Conservation (phyloP, 2,888 invertebrate genomes). For the Belgica antarctica region DNA sequence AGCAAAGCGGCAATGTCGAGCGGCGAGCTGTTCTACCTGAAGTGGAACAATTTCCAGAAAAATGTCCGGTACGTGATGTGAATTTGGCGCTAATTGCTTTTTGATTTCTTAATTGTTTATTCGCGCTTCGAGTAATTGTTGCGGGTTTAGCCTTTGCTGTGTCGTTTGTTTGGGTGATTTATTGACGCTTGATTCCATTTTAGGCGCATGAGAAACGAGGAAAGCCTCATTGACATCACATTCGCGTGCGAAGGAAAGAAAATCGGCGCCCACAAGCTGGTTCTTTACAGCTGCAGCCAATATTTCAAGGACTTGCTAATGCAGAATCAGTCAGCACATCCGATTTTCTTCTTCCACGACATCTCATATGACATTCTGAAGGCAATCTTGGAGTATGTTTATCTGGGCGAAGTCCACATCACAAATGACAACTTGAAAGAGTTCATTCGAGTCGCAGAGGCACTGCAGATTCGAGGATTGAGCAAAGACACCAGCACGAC, state of each 20-base stretch:
- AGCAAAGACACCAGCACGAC: slow-evolving; percentile 43
- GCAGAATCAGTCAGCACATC: slow-evolving; percentile 44
- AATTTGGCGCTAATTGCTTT: not conserved
- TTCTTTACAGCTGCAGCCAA: slow-evolving; percentile 45
- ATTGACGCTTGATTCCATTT: not conserved
- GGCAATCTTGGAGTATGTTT: slow-evolving; percentile 46
- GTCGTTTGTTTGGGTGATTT: not conserved
- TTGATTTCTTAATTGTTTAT: not conserved
- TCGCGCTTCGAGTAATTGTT: not conserved
- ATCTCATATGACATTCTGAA: slow-evolving; percentile 45
- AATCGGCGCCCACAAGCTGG: slow-evolving; percentile 45
- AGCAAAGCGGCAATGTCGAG: slow-evolving; percentile 11
- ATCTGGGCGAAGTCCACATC: slow-evolving; percentile 46
- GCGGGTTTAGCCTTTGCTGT: not conserved
- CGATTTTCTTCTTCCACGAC: slow-evolving; percentile 46
- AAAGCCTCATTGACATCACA: slow-evolving; percentile 45
- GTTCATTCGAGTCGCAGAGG: slow-evolving; percentile 46
- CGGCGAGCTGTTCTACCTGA: slow-evolving; percentile 44
- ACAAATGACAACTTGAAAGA: slow-evolving; percentile 45
- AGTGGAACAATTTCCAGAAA: slow-evolving; percentile 45
- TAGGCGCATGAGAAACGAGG: slow-evolving; percentile 45
- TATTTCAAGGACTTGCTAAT: slow-evolving; percentile 44
- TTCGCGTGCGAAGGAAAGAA: slow-evolving; percentile 46
- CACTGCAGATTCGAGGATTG: slow-evolving; percentile 46
- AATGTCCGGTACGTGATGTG: slow-evolving; percentile 43